Evolutionary conservation across 2,113 vertebrate species (phyloP).

Genomic region (Sinocyclocheilus grahami): DNA sequence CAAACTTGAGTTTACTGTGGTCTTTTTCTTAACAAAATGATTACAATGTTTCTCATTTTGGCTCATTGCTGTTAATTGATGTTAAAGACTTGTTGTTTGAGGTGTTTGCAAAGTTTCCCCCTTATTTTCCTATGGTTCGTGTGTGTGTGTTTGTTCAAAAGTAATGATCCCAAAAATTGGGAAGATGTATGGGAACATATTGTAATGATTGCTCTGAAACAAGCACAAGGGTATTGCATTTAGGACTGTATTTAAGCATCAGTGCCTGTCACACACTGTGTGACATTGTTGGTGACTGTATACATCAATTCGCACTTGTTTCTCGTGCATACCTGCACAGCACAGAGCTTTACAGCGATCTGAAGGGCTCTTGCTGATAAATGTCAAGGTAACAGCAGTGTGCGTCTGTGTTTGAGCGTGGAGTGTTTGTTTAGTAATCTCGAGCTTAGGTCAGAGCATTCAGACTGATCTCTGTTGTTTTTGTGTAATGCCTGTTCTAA

Average conservation of each 20-base stretch:
- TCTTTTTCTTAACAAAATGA: not conserved
- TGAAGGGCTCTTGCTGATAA: conserved; percentile 35
- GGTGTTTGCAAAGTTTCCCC: no score
- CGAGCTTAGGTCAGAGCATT: conserved; percentile 2
- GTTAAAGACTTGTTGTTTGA: no score
- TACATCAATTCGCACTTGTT: not conserved
- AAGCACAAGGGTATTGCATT: not conserved
- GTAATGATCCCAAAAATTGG: no score
- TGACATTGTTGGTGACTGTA: not conserved
- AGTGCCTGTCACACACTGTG: not conserved
- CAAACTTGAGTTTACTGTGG: no score
- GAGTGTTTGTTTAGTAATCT: not conserved
- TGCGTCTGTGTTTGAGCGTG: conserved; percentile 10
- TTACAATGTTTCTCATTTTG: no score
- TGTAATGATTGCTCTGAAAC: not conserved
- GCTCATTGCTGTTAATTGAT: no score
- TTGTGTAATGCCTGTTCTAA: not conserved
- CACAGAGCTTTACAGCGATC: conserved; percentile 17
- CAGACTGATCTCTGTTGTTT: conserved; percentile 7
- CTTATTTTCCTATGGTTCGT: no score
- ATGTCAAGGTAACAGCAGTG: conserved; percentile 25
- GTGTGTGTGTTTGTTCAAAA: no score
- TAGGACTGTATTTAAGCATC: not conserved
- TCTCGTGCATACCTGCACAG: not conserved
- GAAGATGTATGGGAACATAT: not conserved